Evolutionary conservation across 2,113 vertebrate species (phyloP).

Genomic region (Pseudorhombus dupliciocellatus): DNA sequence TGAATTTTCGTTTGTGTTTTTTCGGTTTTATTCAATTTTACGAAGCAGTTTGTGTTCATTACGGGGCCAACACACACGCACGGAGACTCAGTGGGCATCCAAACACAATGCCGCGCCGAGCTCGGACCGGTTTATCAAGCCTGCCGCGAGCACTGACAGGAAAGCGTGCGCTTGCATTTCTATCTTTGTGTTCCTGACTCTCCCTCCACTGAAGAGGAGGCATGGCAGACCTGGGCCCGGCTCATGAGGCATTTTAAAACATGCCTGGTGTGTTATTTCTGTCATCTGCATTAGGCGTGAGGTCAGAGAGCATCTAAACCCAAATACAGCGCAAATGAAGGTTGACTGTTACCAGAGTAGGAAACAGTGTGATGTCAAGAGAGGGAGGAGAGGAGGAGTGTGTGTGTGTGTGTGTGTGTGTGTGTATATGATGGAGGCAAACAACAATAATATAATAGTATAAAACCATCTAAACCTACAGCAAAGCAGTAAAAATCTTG

Average conservation of each 20-base stretch:
- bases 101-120: conserved; percentile 32
- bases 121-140: conserved; percentile 38
- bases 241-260: conserved; percentile 10
- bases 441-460: too few species aligned
- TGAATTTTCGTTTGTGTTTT: conserved; percentile 63
- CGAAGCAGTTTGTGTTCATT: conserved; percentile 69
- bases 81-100: conserved; percentile 34
- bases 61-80: conserved; percentile 40
- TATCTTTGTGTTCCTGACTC: conserved; percentile 46
- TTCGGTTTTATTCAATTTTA: conserved; percentile 75
- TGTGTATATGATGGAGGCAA: too few species aligned
- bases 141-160: conserved; percentile 34
- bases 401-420: too few species aligned
- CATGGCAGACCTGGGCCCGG: conserved; percentile 11
- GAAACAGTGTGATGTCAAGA: too few species aligned
- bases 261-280: conserved; percentile 3
- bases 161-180: conserved; percentile 33
- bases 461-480: too few species aligned
- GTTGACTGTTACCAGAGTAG: too few species aligned
- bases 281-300: background rate
- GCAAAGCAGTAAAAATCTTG: too few species aligned
- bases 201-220: conserved; percentile 35
- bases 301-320: conserved; percentile 16
- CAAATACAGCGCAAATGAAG: background rate
- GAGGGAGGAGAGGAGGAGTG: too few species aligned